These are phyloP conservation scores for Anser cygnoides DNA, from an alignment of 2,113 vertebrate species.

Conservation along the genomic window DNA sequence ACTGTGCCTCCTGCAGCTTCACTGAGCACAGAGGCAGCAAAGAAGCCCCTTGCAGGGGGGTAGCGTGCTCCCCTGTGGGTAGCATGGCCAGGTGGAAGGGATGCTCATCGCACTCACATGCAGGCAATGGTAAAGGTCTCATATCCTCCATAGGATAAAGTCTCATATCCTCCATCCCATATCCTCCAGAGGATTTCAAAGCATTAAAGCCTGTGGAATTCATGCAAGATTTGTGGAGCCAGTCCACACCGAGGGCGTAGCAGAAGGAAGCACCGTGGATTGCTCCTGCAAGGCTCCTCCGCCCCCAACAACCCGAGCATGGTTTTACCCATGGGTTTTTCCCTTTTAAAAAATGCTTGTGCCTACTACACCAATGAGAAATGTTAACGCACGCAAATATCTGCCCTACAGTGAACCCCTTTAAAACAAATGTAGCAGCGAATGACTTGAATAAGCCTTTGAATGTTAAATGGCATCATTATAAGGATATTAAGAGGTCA, in stretches of 20 bases:
- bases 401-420: slow-evolving; percentile 72
- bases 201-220: not conserved
- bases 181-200: not conserved
- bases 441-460: slow-evolving; percentile 84
- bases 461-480: slow-evolving; percentile 98
- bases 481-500: slow-evolving; percentile 99
- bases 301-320: accelerated
- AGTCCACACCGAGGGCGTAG: accelerated
- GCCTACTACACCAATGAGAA: slow-evolving; percentile 3
- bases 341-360: not conserved
- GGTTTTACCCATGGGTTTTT: not conserved
- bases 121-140: no score
- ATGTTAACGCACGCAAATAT: slow-evolving; percentile 18
- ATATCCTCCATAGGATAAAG: no score
- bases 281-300: not conserved
- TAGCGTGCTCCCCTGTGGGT: not conserved
- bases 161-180: no score
- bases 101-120: accelerated
- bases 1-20: not conserved
- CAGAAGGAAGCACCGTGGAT: not conserved
- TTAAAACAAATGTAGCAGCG: slow-evolving; percentile 66
- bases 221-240: not conserved
- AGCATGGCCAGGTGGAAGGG: not conserved
- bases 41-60: not conserved
- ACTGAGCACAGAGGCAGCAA: not conserved